Evolutionary conservation across 1,140 invertebrate genomes (phyloP), one percentile per base, ranked within the genome.

Genomic region (Nasonia longicornis): DNA sequence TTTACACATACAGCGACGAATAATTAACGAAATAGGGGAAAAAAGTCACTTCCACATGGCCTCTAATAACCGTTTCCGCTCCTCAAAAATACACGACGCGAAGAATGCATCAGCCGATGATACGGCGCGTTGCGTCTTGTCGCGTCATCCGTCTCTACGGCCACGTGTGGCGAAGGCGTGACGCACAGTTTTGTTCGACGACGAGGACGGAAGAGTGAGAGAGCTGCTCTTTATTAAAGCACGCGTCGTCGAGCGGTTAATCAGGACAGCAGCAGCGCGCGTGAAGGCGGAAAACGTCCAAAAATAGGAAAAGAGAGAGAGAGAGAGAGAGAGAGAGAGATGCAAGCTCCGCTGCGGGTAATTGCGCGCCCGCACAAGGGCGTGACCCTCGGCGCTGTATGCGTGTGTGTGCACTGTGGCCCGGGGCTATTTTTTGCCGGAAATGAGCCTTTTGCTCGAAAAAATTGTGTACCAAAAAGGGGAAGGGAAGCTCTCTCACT

Each of bases 261-360:
- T 82, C 69, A 73, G 66, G 29, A 26, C 66, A 48, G 42, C 58
- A n/a, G 45, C 26, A 26, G 26, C 26, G 26, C 26, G 31, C 79
- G 69, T 48, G 38, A 20, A 70, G 69, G 48, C 52, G 72, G 22
- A 73, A 45, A 58, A 67, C 73, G 52, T 70, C 82, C 82, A 83
- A 84, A 85, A 85, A 86, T 86, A 84, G 83, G 80, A 75, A 22
- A 42, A 48, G 78, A 38, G 79, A 20, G 31, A 52, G 31, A 38
- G 80, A 73, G 31, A 48, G 78, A 38, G 79, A 20, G 31, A 52
- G 31, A 38, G 80, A 73, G 31, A 52, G 31, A 52, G 78, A 31
- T 74, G 22, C 22, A 45, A 26, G 48, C 20, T 2, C 82, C 1
- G 64, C 67, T 66, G 20, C 35, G 72, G 69, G 29, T 77, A 73